Conservation (phyloP, 2,888 invertebrate genomes). For the Mesoligia furuncula region DNA sequence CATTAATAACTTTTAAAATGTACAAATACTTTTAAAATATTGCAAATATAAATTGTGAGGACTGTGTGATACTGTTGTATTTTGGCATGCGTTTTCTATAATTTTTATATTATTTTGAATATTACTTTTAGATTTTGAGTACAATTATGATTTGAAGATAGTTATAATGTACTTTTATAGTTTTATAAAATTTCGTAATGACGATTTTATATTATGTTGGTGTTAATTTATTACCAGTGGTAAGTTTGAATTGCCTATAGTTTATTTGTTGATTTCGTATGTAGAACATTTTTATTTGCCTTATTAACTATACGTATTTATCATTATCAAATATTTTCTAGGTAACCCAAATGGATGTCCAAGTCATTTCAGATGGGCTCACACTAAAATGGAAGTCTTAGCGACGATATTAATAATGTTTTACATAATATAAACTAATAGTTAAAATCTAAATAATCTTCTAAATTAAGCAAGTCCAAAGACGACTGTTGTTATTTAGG, state of each 20-base stretch:
- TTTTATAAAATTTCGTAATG: constrained; percentile 59
- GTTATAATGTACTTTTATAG: constrained; percentile 61
- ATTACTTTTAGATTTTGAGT: constrained; percentile 54
- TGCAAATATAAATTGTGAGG: constrained; percentile 76
- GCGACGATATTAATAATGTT: constrained; percentile 78
- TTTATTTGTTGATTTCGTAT: constrained; percentile 61
- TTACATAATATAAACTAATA: constrained; percentile 69
- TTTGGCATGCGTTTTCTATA: constrained; percentile 75
- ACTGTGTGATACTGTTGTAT: constrained; percentile 75
- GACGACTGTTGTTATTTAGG: constrained; percentile 87
- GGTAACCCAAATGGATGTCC: constrained; percentile 90
- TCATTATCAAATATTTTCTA: constrained; percentile 86
- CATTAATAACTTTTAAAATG: constrained; percentile 66
- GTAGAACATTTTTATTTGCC: constrained; percentile 63
- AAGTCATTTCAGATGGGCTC: constrained; percentile 85
- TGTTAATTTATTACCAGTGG: constrained; percentile 85
- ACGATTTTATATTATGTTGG: constrained; percentile 84
- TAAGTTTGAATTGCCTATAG: constrained; percentile 80
- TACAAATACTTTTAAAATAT: constrained; percentile 67
- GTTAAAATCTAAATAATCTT: constrained; percentile 70
- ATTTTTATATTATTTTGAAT: constrained; percentile 63
- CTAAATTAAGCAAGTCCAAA: constrained; percentile 81
- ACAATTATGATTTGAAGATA: constrained; percentile 63
- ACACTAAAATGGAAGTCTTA: constrained; percentile 83
- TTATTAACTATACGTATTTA: constrained; percentile 77